Percentiles rank a stretch among this genome's conserved stretches.
Conservation (phyloP, 1,140 invertebrate species). For the Lucilia sericata region DNA sequence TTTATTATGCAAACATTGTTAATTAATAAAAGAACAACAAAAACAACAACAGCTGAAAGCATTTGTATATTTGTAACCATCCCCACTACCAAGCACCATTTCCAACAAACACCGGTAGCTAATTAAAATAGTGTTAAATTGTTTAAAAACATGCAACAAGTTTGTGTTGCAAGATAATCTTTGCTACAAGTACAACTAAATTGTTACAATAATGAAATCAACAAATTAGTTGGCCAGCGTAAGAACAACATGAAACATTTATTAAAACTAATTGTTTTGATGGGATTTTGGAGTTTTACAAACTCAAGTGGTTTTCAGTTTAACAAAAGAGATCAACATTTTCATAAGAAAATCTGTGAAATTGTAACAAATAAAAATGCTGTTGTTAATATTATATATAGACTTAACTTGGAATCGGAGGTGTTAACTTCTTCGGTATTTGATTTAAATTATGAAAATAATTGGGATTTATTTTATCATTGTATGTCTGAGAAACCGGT, state of each 20-base stretch:
- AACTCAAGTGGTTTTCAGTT: neutral
- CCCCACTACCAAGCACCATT: neutral
- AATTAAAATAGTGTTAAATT: conserved; percentile 27
- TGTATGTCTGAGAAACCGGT: conserved; percentile 53
- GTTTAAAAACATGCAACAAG: conserved; percentile 32
- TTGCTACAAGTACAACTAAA: neutral
- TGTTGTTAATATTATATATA: conserved; percentile 44
- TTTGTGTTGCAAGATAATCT: neutral
- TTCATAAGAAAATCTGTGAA: conserved; percentile 12
- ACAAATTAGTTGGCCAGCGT: neutral
- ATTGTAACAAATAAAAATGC: conserved; percentile 12
- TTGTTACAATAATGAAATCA: neutral
- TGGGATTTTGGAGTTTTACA: neutral
- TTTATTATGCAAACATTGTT: conserved; percentile 22
- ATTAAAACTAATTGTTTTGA: neutral
- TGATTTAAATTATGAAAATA: neutral
- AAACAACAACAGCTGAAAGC: too few relatives aligned
- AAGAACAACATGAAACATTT: neutral
- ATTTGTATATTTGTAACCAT: too few relatives aligned
- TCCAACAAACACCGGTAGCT: neutral
- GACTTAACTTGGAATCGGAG: neutral
- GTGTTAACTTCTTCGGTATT: conserved; percentile 45
- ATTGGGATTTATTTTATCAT: conserved; percentile 44
- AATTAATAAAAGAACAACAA: neutral
- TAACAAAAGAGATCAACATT: neutral